phyloP scores from a whole-genome alignment of 2,888 invertebrate genomes.

The Gasteruption jaculator region DNA sequence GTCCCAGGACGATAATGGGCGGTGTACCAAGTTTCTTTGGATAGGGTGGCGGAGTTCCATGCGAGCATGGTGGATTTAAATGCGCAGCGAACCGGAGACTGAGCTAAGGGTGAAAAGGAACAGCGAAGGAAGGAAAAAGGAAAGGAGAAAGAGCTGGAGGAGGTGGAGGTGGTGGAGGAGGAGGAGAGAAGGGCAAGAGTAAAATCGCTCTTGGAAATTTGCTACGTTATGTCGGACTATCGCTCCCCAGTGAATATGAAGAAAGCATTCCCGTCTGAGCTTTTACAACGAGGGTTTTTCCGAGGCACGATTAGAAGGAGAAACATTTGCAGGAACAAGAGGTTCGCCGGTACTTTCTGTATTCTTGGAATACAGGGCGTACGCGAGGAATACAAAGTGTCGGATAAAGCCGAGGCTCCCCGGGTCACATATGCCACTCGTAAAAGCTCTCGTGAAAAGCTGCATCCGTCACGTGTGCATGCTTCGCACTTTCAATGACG shows the following conservation, averaged over 20 bases:
- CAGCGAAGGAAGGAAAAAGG: slow-evolving; percentile 7
- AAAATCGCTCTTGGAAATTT: slow-evolving; percentile 36
- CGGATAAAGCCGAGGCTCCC: slow-evolving; percentile 36
- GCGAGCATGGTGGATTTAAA: slow-evolving; percentile 49
- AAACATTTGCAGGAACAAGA: no score
- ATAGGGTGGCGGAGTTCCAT: slow-evolving; percentile 21
- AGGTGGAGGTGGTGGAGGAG: slow-evolving; percentile 9
- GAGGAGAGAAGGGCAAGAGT: slow-evolving; percentile 6
- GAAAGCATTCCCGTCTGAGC: slow-evolving; percentile 43
- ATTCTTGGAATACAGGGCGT: slow-evolving; percentile 33
- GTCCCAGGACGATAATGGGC: slow-evolving; percentile 41
- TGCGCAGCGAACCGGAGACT: slow-evolving; percentile 39
- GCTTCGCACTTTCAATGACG: slow-evolving; percentile 22
- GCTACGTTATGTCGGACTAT: slow-evolving; percentile 45
- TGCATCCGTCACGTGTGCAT: slow-evolving; percentile 29
- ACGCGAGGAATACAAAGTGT: slow-evolving; percentile 44
- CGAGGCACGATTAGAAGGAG: no score
- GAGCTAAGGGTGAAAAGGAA: slow-evolving; percentile 12
- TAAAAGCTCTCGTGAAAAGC: slow-evolving; percentile 40
- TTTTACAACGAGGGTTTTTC: no score
- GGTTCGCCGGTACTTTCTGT: slow-evolving; percentile 8
- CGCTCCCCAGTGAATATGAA: slow-evolving; percentile 49
- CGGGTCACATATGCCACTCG: slow-evolving; percentile 43
- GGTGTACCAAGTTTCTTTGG: slow-evolving; percentile 24
- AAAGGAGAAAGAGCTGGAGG: slow-evolving; percentile 7